Evolutionary conservation across 2,113 vertebrate genomes (phyloP).

Genomic region (Colinus virginianus): DNA sequence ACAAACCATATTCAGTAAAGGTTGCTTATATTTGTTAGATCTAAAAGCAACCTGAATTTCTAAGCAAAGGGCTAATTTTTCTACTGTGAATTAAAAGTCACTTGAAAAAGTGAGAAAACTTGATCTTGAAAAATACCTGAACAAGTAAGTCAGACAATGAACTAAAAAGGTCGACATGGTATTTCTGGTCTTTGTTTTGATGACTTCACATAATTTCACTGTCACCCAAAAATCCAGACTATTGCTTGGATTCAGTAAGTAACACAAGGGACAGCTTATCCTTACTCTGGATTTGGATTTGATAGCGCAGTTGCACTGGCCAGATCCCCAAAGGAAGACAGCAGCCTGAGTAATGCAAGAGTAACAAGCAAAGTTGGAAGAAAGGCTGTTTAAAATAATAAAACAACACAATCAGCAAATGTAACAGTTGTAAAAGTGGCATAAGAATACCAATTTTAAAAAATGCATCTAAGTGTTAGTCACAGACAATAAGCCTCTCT

Average conservation of each 20-base stretch:
- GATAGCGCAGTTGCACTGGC: neutral
- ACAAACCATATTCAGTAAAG: neutral
- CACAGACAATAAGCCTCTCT: neutral
- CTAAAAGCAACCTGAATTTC: neutral
- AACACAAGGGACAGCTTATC: neutral
- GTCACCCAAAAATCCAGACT: neutral
- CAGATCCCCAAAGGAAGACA: neutral
- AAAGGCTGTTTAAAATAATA: neutral
- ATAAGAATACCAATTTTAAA: neutral
- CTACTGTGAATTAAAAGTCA: neutral
- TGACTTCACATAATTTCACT: neutral
- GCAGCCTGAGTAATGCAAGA: neutral
- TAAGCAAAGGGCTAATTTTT: neutral
- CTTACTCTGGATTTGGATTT: fast-evolving
- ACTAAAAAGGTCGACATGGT: fast-evolving
- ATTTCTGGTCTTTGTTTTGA: neutral
- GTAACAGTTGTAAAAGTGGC: fast-evolving
- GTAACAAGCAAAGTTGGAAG: neutral
- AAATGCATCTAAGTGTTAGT: neutral
- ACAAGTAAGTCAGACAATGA: neutral
- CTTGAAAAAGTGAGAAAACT: neutral
- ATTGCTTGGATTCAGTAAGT: neutral
- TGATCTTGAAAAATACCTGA: neutral
- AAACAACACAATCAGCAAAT: neutral
- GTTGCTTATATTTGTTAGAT: neutral